These are phyloP conservation scores for Psylliodes chrysocephalus DNA, from an alignment of 2,888 invertebrate genomes.

Conservation along the genomic window DNA sequence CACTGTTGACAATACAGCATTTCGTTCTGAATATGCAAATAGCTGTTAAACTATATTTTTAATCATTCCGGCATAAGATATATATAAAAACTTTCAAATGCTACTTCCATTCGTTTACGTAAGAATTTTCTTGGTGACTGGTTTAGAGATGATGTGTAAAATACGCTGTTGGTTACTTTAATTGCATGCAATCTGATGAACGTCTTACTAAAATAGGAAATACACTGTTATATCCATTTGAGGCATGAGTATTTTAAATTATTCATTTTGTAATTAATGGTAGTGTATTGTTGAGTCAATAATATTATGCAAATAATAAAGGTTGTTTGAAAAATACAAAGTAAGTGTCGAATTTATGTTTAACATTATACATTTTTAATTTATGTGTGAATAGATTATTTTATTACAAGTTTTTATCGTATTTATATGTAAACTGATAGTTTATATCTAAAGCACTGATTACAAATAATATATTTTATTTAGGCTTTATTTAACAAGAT, in stretches of 20 bases:
- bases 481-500: too few species aligned
- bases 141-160: slow-evolving; percentile 21
- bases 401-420: too few species aligned
- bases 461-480: too few species aligned
- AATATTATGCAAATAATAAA: too few species aligned
- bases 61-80: not conserved
- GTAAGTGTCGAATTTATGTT: too few species aligned
- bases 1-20: too few species aligned
- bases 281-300: not conserved
- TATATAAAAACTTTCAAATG: not conserved
- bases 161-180: slow-evolving; percentile 13
- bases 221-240: slow-evolving; percentile 6
- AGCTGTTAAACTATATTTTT: not conserved
- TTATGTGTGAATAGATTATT: too few species aligned
- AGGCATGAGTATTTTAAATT: slow-evolving; percentile 1
- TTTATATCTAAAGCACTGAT: too few species aligned
- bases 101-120: slow-evolving; percentile 4
- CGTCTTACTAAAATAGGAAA: slow-evolving; percentile 16
- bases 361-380: too few species aligned
- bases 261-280: slow-evolving; percentile 2
- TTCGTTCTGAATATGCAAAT: too few species aligned
- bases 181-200: slow-evolving; percentile 14
- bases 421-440: too few species aligned
- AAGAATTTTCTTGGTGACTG: slow-evolving; percentile 17
- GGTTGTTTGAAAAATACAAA: too few species aligned